Conservation (phyloP, 2,888 invertebrate genomes). For the Phanerotoma sp. region DNA sequence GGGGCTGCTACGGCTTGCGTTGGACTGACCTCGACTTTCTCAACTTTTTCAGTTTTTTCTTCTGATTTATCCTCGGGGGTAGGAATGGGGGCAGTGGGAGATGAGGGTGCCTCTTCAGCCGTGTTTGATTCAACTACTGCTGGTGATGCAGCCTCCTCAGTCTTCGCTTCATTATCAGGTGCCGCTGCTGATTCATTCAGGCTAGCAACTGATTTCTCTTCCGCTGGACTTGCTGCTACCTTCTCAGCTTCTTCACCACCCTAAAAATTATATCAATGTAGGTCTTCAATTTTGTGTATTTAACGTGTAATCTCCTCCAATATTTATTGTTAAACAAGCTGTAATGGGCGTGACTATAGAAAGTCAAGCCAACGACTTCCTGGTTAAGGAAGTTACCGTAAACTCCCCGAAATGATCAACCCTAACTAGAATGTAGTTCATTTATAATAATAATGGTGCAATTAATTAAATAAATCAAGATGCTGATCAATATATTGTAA, state of each 20-base stretch:
- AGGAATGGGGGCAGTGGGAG: conserved; percentile 40
- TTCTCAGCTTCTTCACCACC: conserved; percentile 52
- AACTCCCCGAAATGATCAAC: too few relatives aligned
- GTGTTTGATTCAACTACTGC: conserved; percentile 23
- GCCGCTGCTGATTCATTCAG: conserved; percentile 38
- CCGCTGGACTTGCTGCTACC: conserved; percentile 40
- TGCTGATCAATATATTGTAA: too few relatives aligned
- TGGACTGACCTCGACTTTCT: conserved; percentile 56
- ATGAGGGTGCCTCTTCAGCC: conserved; percentile 44
- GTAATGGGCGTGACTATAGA: too few relatives aligned
- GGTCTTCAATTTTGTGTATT: background rate
- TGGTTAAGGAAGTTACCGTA: too few relatives aligned
- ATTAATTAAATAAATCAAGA: too few relatives aligned
- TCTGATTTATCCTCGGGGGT: conserved; percentile 48
- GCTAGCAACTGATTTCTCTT: conserved; percentile 50
- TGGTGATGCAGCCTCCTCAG: conserved; percentile 24
- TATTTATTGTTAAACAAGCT: too few relatives aligned
- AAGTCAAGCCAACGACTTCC: too few relatives aligned
- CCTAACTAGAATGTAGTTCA: too few relatives aligned
- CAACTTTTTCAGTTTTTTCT: conserved; percentile 35
- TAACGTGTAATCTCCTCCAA: background rate
- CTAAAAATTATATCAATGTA: conserved; percentile 36
- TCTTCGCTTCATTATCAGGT: conserved; percentile 30
- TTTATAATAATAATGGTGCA: too few relatives aligned
- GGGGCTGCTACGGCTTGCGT: conserved; percentile 40